Evolutionary conservation across 1,140 invertebrate species (phyloP).

Genomic region (Nephila pilipes): DNA sequence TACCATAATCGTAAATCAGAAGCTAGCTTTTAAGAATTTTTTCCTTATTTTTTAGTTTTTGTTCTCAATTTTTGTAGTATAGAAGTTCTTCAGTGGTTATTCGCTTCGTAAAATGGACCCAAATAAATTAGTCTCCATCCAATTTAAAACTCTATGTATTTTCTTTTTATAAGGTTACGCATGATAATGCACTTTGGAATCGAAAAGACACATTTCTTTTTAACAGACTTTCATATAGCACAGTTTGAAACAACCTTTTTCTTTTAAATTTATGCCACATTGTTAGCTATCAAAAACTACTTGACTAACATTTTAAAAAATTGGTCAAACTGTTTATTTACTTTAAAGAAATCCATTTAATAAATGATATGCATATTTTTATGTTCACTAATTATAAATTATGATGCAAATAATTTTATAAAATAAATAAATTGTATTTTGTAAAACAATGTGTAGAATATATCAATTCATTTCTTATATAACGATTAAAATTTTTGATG

Average conservation of each 20-base stretch:
- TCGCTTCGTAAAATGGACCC: background rate
- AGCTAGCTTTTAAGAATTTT: conserved; percentile 38
- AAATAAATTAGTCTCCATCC: conserved; percentile 17
- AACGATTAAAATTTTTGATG: no score
- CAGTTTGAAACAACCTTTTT: background rate
- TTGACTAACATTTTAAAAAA: no score
- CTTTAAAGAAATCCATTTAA: no score
- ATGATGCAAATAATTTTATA: no score
- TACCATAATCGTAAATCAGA: conserved; percentile 63
- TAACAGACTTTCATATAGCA: background rate
- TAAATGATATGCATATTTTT: no score
- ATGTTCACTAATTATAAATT: no score
- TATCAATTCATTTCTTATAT: no score
- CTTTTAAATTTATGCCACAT: background rate
- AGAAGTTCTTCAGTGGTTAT: background rate
- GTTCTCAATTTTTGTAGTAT: background rate
- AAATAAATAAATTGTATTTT: no score
- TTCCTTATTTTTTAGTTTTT: background rate
- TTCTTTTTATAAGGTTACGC: background rate
- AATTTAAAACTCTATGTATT: background rate
- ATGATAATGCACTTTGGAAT: background rate
- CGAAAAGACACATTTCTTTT: background rate
- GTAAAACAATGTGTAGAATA: no score
- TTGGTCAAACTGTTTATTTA: no score
- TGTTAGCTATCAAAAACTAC: no score